Evolutionary conservation across 2,888 invertebrate genomes (phyloP), one percentile per base, ranked within the genome.

Genomic region (Cephonodes hylas): DNA sequence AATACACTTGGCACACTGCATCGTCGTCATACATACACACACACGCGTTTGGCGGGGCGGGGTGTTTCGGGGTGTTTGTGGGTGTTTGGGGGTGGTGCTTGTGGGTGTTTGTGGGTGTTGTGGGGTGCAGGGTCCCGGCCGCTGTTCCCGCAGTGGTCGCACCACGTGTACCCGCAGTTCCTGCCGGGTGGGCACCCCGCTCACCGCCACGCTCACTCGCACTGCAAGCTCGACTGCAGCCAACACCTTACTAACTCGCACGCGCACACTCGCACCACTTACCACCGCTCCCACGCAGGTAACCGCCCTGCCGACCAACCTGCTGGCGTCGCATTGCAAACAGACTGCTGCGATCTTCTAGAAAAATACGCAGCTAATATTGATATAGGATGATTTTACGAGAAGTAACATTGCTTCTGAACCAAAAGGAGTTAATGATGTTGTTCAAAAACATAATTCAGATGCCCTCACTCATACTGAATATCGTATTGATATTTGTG

Each of bases 161-260:
- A 97, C 93, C 97, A 97, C 93, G 97, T 97, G 84, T 97, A 97
- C 93, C 97, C 97, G 79, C 97, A 97, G 94, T 97, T 97, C 94
- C 95, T 97, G 89, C 97, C 97, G 83, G 97, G 96, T 88, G 96
- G 96, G 90, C 97, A 97, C 93, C 96, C 96, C 79, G 93, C 93
- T 83, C 83, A 84, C 77, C 81, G 82, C 72, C 83, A 81, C 74
- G 88, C 93, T 91, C 92, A 95, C 94, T 83, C 94, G 93, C 91
- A 93, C 87, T 94, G 94, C 91, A 88, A 89, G 75, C 87, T 89
- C 81, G 89, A 89, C 80, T 89, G 89, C 88, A 85, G 87, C 76
- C 87, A 88, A 84, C 92, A 90, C 86, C 82, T 85, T 84, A 90
- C 83, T 87, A 91, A 85, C 83, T 84, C 86, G 87, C 93, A 90